A percentile compares a stretch with the other conserved stretches of the same genome.
These are phyloP conservation scores for Hystrix cristata DNA, from an alignment of 2,113 vertebrate genomes.

Conservation along the genomic window DNA sequence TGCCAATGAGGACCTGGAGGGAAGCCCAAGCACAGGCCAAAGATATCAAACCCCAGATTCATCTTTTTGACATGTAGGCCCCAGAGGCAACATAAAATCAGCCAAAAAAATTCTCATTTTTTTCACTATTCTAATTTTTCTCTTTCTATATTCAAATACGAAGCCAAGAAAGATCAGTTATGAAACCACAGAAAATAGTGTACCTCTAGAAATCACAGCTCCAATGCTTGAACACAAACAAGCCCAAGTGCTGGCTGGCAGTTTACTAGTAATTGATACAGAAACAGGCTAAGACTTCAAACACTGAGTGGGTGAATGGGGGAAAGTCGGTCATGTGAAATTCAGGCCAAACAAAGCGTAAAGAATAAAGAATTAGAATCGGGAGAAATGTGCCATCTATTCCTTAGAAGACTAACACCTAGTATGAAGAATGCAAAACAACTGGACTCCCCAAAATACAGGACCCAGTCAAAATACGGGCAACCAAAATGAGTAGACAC, in stretches of 20 bases:
- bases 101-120: conserved; percentile 67
- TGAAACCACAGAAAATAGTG: conserved; percentile 75
- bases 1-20: conserved; percentile 10
- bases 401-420: neutral
- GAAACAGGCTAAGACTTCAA: neutral
- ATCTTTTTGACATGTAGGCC: conserved; percentile 79
- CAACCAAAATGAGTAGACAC: neutral
- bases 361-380: neutral
- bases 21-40: conserved; percentile 58
- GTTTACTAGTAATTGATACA: neutral
- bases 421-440: neutral
- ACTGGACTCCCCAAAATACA: neutral
- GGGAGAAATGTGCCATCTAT: neutral
- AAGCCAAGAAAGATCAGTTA: conserved; percentile 78
- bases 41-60: conserved; percentile 73
- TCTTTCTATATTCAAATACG: conserved; percentile 73
- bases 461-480: neutral
- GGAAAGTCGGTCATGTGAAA: neutral
- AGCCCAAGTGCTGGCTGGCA: neutral
- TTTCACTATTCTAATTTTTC: conserved; percentile 70
- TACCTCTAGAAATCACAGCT: conserved; percentile 64
- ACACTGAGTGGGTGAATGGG: neutral
- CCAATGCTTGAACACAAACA: conserved; percentile 15
- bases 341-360: neutral
- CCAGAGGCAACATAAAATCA: conserved; percentile 67